Percentiles rank a stretch among this genome's conserved stretches.
These are phyloP conservation scores for Tolmerus cingulatus DNA, from an alignment of 2,888 invertebrate genomes.

Conservation along the genomic window DNA sequence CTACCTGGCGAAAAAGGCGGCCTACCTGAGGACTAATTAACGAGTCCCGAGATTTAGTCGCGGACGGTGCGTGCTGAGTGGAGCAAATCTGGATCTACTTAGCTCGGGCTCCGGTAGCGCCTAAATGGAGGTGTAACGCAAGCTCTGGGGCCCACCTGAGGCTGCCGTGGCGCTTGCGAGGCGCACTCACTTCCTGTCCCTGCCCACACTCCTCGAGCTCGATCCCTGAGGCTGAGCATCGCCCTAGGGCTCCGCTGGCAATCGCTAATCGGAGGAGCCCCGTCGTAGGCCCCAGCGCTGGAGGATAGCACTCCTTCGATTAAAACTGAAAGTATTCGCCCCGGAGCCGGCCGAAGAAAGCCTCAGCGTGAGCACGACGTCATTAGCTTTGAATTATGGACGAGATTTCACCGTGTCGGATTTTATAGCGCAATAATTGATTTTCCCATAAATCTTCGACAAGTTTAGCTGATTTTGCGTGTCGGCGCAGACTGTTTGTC, in stretches of 20 bases:
- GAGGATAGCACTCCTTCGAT: neutral
- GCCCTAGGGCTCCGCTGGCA: neutral
- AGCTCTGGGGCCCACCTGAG: neutral
- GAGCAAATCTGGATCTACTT: neutral
- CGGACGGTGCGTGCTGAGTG: neutral
- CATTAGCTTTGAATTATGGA: slow-evolving; percentile 24
- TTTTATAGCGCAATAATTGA: slow-evolving; percentile 35
- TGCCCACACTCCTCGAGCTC: neutral
- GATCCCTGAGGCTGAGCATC: neutral
- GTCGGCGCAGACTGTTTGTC: slow-evolving; percentile 35
- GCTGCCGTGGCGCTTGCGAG: neutral
- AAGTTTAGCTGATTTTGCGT: neutral
- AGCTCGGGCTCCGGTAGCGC: neutral
- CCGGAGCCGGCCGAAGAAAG: neutral
- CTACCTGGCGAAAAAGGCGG: neutral
- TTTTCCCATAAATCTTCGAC: slow-evolving; percentile 27
- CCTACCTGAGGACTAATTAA: slow-evolving; percentile 1
- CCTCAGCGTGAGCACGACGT: slow-evolving; percentile 4
- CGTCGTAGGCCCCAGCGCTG: neutral
- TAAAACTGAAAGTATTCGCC: slow-evolving; percentile 22
- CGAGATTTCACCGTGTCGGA: slow-evolving; percentile 9
- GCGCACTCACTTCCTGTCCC: slow-evolving; percentile 21
- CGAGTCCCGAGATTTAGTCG: neutral
- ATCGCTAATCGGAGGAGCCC: neutral
- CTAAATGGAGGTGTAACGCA: neutral